A percentile compares a stretch with the other conserved stretches of the same genome.
Conservation (phyloP, 2,888 invertebrate genomes). For the Drosophila atroscutellata region DNA sequence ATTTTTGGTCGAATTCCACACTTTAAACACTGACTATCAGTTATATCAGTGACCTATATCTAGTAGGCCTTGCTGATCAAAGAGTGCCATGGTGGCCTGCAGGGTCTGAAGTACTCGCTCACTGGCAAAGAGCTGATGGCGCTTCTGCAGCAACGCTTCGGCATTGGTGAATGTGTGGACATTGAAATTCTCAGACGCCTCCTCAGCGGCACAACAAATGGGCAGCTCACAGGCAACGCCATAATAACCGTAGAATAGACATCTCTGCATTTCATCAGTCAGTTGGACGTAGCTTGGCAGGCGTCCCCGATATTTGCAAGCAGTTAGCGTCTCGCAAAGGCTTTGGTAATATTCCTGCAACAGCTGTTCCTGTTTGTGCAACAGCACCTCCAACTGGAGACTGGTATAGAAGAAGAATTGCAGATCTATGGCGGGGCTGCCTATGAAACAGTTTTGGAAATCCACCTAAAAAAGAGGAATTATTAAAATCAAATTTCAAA, state of each 20-base stretch:
- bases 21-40: neutral
- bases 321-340: conserved; percentile 61
- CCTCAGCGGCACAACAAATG: conserved; percentile 67
- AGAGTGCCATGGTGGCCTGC: conserved; percentile 64
- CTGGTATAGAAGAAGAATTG: conserved; percentile 83
- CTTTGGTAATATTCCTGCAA: conserved; percentile 68
- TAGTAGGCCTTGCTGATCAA: conserved; percentile 74
- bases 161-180: conserved; percentile 57
- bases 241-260: conserved; percentile 76
- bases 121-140: conserved; percentile 65
- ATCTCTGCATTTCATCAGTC: conserved; percentile 65
- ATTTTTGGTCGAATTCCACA: neutral
- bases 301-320: conserved; percentile 25
- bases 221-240: conserved; percentile 73
- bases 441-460: conserved; percentile 80
- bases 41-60: neutral
- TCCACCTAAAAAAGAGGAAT: conserved; percentile 71
- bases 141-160: conserved; percentile 59
- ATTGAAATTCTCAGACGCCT: conserved; percentile 59
- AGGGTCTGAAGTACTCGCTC: conserved; percentile 67
- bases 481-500: neutral
- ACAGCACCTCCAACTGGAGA: conserved; percentile 71
- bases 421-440: conserved; percentile 82
- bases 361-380: conserved; percentile 63
- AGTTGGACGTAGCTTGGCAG: conserved; percentile 67